Conservation (phyloP, 2,113 vertebrate species). For the Todiramphus chloris region DNA sequence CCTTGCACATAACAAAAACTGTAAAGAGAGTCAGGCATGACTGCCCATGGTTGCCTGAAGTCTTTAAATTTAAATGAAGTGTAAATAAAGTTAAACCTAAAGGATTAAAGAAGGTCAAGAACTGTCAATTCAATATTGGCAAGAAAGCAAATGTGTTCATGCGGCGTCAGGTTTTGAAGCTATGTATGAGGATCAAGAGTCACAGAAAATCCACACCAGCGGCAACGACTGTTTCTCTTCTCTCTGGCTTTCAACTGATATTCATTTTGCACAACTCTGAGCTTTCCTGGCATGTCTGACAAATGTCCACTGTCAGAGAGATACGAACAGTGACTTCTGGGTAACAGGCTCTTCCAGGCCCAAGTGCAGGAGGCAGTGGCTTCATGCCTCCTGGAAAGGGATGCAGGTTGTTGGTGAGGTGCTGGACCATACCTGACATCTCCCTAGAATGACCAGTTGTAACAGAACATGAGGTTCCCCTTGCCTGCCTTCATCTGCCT, state of each 20-base stretch:
- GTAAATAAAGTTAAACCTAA: slow-evolving; percentile 63
- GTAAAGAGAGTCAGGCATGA: slow-evolving; percentile 12
- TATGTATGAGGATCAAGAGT: background rate
- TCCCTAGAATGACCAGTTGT: background rate
- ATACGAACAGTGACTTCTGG: background rate
- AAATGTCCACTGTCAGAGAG: background rate
- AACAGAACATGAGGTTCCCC: background rate
- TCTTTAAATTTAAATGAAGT: slow-evolving; percentile 60
- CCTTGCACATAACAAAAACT: slow-evolving; percentile 1
- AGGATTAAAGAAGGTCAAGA: slow-evolving; percentile 65
- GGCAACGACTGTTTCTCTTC: background rate
- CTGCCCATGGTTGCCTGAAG: slow-evolving; percentile 40
- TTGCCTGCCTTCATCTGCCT: background rate
- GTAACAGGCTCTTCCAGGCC: background rate
- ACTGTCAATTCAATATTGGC: slow-evolving; percentile 34
- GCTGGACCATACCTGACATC: background rate
- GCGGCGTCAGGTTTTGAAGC: slow-evolving; percentile 20
- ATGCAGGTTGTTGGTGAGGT: background rate
- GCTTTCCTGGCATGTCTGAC: background rate
- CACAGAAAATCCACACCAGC: background rate
- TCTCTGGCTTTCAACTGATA: slow-evolving; percentile 9
- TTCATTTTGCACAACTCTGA: background rate
- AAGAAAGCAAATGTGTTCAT: background rate
- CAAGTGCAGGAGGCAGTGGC: background rate
- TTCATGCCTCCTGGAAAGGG: background rate